Percentiles rank a stretch among this genome's conserved stretches.
Conservation (phyloP, 2,113 vertebrate genomes). For the Siniperca knerii region DNA sequence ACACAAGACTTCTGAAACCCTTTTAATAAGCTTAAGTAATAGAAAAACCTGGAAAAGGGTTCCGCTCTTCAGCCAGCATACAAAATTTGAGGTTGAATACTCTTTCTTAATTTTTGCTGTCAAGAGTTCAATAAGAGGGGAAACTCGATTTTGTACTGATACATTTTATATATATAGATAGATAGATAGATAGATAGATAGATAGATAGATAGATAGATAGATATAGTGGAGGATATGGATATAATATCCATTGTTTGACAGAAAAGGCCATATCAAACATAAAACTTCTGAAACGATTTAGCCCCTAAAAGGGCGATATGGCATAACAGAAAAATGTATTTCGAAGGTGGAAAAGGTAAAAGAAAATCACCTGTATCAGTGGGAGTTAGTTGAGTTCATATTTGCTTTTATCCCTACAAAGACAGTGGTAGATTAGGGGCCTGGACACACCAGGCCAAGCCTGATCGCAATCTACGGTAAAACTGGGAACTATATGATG, state of each 20-base stretch:
- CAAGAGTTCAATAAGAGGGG: background rate
- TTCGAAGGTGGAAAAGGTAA: background rate
- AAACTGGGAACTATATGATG: background rate
- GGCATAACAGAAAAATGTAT: background rate
- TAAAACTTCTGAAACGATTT: too few relatives aligned
- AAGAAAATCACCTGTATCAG: background rate
- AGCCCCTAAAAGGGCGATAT: background rate
- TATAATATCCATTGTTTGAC: too few relatives aligned
- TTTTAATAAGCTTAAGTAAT: conserved; percentile 1
- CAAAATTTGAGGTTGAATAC: background rate
- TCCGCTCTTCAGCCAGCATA: background rate
- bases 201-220: too few relatives aligned
- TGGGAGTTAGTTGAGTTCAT: background rate
- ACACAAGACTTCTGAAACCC: conserved; percentile 18
- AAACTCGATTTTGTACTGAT: too few relatives aligned
- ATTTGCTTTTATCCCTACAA: background rate
- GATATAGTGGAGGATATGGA: too few relatives aligned
- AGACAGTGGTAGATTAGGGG: background rate
- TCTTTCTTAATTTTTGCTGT: background rate
- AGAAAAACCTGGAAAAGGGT: conserved; percentile 6
- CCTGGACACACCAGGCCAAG: background rate
- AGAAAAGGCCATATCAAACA: too few relatives aligned
- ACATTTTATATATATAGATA: too few relatives aligned
- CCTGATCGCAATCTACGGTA: background rate
- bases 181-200: too few relatives aligned